Conservation (phyloP, 2,888 invertebrate genomes). For the Caenorhabditis imperialis region DNA sequence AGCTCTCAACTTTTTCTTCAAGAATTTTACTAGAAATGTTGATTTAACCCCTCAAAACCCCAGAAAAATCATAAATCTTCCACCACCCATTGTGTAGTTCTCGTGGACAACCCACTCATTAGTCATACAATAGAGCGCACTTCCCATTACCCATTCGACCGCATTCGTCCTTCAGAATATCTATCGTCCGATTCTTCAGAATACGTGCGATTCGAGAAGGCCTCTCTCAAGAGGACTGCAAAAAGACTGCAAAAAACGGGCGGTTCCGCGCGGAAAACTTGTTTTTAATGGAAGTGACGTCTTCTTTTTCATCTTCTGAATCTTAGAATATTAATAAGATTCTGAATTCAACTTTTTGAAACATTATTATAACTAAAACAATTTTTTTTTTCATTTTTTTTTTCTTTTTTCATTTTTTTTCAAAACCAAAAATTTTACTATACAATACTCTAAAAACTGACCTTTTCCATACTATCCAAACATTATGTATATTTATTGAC, state of each 20-base stretch:
- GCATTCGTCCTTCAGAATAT: not conserved
- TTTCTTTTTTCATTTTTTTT: constrained; percentile 7
- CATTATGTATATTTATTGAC: constrained; percentile 21
- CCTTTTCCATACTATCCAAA: too few relatives aligned
- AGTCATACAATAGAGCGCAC: not conserved
- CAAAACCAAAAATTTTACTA: constrained; percentile 18
- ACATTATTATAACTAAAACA: too few relatives aligned
- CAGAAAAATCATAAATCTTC: constrained; percentile 6
- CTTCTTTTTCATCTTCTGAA: not conserved
- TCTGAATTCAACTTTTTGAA: not conserved
- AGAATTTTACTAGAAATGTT: too few relatives aligned
- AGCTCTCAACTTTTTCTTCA: constrained; percentile 18
- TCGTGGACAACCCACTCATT: constrained; percentile 1
- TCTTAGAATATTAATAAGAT: not conserved
- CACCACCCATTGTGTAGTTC: constrained; percentile 27
- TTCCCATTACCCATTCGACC: not conserved
- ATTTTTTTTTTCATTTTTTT: too few relatives aligned
- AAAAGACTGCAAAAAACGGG: too few relatives aligned
- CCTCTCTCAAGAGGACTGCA: too few relatives aligned
- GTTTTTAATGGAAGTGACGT: not conserved
- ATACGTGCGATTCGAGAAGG: constrained; percentile 3
- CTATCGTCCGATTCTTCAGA: not conserved
- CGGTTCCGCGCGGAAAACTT: constrained; percentile 7
- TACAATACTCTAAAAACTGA: too few relatives aligned
- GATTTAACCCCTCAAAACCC: too few relatives aligned